Evolutionary conservation across 2,113 vertebrate species (phyloP), one percentile per base, ranked within the genome.

Genomic region (Ammodytes dubius): DNA sequence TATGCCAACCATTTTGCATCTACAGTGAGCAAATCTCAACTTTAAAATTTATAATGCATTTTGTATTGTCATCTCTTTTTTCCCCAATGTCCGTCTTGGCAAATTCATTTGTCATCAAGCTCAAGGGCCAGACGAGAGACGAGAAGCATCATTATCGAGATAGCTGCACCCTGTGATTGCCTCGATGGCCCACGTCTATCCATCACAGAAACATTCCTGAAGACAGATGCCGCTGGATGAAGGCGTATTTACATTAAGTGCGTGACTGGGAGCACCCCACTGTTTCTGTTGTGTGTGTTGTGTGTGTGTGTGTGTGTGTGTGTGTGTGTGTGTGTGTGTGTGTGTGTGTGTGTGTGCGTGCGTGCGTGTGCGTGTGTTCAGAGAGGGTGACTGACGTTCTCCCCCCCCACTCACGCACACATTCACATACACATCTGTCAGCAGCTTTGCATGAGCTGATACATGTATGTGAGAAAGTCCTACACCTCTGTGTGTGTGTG

Each of bases 391-490:
- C 79, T 75, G 80, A 79, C 64, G 53, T 61, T 6, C 45, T 46
- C 54, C 57, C 64, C 58, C 69, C 46, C 74, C 40, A 61, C 74
- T 56, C 57, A 40, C 14, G 13, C 43, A 73, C 42, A 68, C 70
- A 66, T 60, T 76, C 58, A 84, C 14, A 87, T 14, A 82, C 77
- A 87, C 85, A 80, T 89, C 90, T 77, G 87, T 88, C 89, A 90
- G 77, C 77, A 80, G 69, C 82, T 86, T 86, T 83, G 82, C 79
- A 83, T 78, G 79, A 84, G 80, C 69, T 71, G 74, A 87, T 88
- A 79, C 85, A 88, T 70, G 53, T 53, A 79, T 88, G 87, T 82
- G 83, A 85, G 72, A 84, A 71, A 80, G 84, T 82, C 86, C 77
- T 88, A 52, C 86, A 91, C 89, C 77, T 89, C 74, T 90, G 69